Percentiles rank a stretch among this genome's conserved stretches.
These are phyloP conservation scores for Scomberomorus guttatus DNA, from an alignment of 2,797 vertebrate species.

Conservation along the genomic window DNA sequence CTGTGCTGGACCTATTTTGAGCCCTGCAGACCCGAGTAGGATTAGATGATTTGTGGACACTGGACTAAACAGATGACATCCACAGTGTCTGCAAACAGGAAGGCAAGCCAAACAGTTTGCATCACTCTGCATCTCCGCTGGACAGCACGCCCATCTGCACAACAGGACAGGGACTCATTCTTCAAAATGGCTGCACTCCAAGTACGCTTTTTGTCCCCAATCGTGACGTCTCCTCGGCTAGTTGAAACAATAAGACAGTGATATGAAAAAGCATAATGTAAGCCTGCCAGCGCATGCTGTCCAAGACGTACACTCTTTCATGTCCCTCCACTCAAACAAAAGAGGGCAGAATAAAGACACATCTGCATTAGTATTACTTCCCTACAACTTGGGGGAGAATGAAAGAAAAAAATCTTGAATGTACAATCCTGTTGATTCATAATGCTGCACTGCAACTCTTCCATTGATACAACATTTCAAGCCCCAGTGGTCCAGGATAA, in stretches of 20 bases:
- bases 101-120: conserved; percentile 51
- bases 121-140: conserved; percentile 33
- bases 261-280: conserved; percentile 48
- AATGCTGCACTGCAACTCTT: conserved; percentile 57
- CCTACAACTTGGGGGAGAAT: conserved; percentile 36
- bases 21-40: conserved; percentile 56
- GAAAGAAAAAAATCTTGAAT: conserved; percentile 51
- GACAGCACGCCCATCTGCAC: conserved; percentile 32
- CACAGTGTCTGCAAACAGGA: conserved; percentile 62
- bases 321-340: conserved; percentile 48
- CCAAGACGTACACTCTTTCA: conserved; percentile 48
- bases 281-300: conserved; percentile 47
- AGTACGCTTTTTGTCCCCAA: conserved; percentile 45
- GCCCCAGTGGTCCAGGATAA: conserved; percentile 77
- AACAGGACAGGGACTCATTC: conserved; percentile 42
- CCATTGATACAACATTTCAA: conserved; percentile 83
- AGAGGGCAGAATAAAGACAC: conserved; percentile 55
- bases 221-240: conserved; percentile 31
- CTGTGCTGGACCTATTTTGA: conserved; percentile 51
- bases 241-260: conserved; percentile 39
- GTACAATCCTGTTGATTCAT: conserved; percentile 71
- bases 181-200: conserved; percentile 62
- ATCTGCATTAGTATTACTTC: conserved; percentile 63
- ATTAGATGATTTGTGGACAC: conserved; percentile 68
- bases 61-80: conserved; percentile 70